Conservation (phyloP, 1,140 invertebrate species). For the Lordiphosa stackelbergi region DNA sequence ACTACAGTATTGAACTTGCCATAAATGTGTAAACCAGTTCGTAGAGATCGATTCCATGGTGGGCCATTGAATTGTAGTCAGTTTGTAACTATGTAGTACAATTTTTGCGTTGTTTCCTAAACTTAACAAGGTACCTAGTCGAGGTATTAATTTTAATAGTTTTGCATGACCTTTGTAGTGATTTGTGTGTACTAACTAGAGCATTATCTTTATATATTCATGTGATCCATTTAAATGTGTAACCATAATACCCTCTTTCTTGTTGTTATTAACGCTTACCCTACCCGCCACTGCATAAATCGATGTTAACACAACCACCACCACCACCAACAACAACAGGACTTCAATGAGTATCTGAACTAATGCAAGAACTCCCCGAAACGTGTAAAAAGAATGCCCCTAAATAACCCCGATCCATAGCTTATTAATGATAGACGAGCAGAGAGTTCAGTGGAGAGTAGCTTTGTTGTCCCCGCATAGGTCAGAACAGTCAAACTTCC, state of each 20-base stretch:
- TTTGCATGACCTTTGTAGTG: conserved; percentile 71
- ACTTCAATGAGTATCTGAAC: conserved; percentile 77
- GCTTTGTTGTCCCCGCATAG: conserved; percentile 16
- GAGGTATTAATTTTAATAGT: conserved; percentile 42
- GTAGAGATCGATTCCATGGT: not conserved
- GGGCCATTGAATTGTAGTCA: conserved; percentile 38
- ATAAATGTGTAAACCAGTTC: conserved; percentile 42
- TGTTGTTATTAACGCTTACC: conserved; percentile 76
- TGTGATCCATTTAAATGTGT: conserved; percentile 62
- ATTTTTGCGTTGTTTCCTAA: not conserved
- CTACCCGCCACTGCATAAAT: conserved; percentile 75
- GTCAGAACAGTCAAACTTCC: conserved; percentile 36
- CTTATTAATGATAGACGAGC: conserved; percentile 20
- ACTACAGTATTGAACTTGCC: conserved; percentile 68
- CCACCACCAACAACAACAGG: conserved; percentile 62
- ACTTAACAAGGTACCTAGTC: conserved; percentile 11
- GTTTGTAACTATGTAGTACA: not conserved
- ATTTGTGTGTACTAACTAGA: conserved; percentile 44
- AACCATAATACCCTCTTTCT: conserved; percentile 71
- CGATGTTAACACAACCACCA: conserved; percentile 72
- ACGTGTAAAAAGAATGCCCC: conserved; percentile 12
- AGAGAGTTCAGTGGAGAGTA: conserved; percentile 39
- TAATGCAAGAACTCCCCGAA: conserved; percentile 37
- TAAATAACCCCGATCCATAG: conserved; percentile 22
- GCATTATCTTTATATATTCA: conserved; percentile 34